Evolutionary conservation across 2,797 vertebrate species (phyloP), one percentile per base, ranked within the genome.

Genomic region (Crenuchus spilurus): DNA sequence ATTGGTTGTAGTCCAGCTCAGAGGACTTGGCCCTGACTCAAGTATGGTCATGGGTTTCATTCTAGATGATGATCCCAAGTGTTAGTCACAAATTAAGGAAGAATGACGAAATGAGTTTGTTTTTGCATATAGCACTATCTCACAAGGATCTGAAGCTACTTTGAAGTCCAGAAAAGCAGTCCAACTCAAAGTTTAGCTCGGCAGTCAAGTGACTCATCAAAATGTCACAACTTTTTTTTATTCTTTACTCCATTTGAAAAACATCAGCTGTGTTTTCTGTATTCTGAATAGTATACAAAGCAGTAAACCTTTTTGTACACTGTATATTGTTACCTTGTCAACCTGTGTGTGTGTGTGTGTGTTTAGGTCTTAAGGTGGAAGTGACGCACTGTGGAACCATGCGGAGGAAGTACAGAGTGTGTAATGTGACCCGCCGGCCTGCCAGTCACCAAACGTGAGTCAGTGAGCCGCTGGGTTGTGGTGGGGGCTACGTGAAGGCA

Each of bases 391-490:
- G 98, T 92, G 98, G 98, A 91, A 96, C 96, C 81, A 99, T 99
- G 98, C 94, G 97, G 65, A 94, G 98, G 92, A 99, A 99, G 88
- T 99, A 99, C 85, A 94, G 97, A 1, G 98, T 99, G 80, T 99
- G 98, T 85, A 99, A 99, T 4, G 97, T 99, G 73, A 99, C 98
- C 10, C 95, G 98, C 22, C 90, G 97, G 72, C 96, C 98, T 70
- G 97, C 98, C 83, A 99, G 97, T 93, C 97, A 98, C 91, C 98
- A 99, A 92, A 99, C 97, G 97, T 99, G 95, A 98, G 95, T 93
- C 88, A 87, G 54, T 16, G 62, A 49, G 70, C 9, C 54, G n/a
- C 22, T 39, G 55, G 39, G 75, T 3, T n/a, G 60, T 4, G 18
- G 33, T 6, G 33, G 57, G 33, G 33, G 33, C n/a, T 60, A 3